Percentiles rank a stretch among this genome's conserved stretches.
phyloP scores from a whole-genome alignment of 2,113 vertebrate species.

The Canis aureus region DNA sequence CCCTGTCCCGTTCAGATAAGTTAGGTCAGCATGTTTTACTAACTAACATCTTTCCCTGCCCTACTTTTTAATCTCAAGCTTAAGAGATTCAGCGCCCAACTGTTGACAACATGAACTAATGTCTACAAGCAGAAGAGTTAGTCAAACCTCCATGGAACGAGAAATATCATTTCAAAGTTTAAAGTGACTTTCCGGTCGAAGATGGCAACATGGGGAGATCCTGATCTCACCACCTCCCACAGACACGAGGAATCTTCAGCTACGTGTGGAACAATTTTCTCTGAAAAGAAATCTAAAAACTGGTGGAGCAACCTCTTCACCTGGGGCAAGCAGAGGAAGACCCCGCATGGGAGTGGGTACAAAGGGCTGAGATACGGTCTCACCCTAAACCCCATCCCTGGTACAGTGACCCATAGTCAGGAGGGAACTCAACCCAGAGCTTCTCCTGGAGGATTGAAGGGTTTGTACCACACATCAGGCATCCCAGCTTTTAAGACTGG shows the following conservation, averaged over 20 bases:
- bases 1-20: not conserved
- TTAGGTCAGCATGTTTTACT: not conserved
- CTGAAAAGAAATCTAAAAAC: not conserved
- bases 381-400: not conserved
- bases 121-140: not conserved
- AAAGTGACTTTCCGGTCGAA: not conserved
- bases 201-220: not conserved
- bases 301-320: not conserved
- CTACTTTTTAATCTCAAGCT: slow-evolving; percentile 40
- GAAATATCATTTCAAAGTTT: not conserved
- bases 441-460: not conserved
- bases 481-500: not conserved
- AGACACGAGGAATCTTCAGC: not conserved
- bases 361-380: not conserved
- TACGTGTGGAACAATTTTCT: not conserved
- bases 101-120: not conserved
- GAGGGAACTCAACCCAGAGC: not conserved
- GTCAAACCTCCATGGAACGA: not conserved
- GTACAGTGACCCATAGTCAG: not conserved
- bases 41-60: not conserved
- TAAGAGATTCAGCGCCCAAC: not conserved
- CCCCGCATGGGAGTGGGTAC: not conserved
- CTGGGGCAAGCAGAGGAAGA: not conserved
- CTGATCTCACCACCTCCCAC: not conserved
- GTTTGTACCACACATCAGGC: not conserved